Percentiles rank a stretch among this genome's conserved stretches.
phyloP scores from a whole-genome alignment of 1,140 invertebrate species.

The Achroia grisella region DNA sequence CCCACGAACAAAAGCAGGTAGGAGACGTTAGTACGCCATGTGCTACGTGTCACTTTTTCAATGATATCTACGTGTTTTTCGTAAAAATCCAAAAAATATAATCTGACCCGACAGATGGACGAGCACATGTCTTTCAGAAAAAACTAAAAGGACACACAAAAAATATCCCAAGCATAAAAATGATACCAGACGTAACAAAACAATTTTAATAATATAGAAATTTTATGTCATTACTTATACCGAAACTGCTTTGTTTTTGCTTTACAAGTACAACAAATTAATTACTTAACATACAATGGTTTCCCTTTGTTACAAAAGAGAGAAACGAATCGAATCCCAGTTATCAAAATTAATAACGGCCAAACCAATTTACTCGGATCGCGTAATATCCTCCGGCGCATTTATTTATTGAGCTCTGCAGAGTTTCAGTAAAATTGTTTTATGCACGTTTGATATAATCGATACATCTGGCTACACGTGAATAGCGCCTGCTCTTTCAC shows the following conservation, averaged over 20 bases:
- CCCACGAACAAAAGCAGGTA: constrained; percentile 65
- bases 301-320: constrained; percentile 72
- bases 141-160: constrained; percentile 21
- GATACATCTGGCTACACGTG: too few species aligned
- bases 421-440: constrained; percentile 48
- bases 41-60: constrained; percentile 69
- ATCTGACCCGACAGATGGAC: constrained; percentile 66
- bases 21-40: constrained; percentile 51
- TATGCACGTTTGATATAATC: background rate
- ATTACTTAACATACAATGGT: constrained; percentile 44
- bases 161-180: background rate
- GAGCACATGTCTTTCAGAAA: constrained; percentile 53
- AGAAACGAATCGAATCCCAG: constrained; percentile 70
- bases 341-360: constrained; percentile 72
- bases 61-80: constrained; percentile 54
- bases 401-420: constrained; percentile 55
- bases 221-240: constrained; percentile 1
- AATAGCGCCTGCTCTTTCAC: too few species aligned
- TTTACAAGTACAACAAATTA: constrained; percentile 55
- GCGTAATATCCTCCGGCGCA: constrained; percentile 63
- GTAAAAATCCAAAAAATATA: constrained; percentile 59
- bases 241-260: constrained; percentile 33
- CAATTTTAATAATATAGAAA: too few species aligned
- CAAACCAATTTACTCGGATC: constrained; percentile 67
- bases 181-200: background rate